Evolutionary conservation across 37 sponge, comb jelly and placozoan genomes (phyloP), one percentile per base, ranked within the genome.

Genomic region (Cliona cf. orientalis): DNA sequence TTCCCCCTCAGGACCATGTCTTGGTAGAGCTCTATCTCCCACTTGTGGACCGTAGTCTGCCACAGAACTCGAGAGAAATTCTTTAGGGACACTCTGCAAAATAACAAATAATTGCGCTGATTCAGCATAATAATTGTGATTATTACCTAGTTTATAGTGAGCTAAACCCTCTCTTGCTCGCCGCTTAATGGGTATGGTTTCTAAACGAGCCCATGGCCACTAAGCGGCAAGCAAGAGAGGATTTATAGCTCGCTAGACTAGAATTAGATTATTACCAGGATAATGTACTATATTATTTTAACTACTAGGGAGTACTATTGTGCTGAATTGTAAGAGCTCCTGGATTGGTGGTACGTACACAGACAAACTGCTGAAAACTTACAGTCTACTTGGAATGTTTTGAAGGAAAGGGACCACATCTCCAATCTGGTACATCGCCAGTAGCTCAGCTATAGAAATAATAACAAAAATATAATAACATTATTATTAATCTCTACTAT

Each of bases 391-490:
- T 49, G 85, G 85, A 0, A 84, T 7, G 46, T 84, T 46, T 45
- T 84, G 85, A 23, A 84, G 49, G 60, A 84, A 84, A 36, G 77
- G 77, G 5, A 84, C 42, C 22, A 68, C 77, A 55, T 75, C 23
- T 29, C 55, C 85, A 12, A 76, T 67, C 35, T 31, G 46, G n/a
- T 62, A 36, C 76, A 84, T 69, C 2, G 60, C 69, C 59, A 84
- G 57, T 26, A 84, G 41, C 34, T 84, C 85, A 38, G 77, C 85
- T 84, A 28, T 23, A 76, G 58, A 74, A 33, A 57, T 3, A 74
- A 6, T 32, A 2, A 23, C 5, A 11, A 6, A 61, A 12, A 38
- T 4, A 36, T 29, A 38, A 23, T n/a, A n/a, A 43, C 46, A 39
- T 23, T 9, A 42, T 3, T n/a, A 42, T 25, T 42, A 14, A 42